Evolutionary conservation across 2,113 vertebrate species (phyloP), one percentile per base, ranked within the genome.

Genomic region (Nycticebus coucang): DNA sequence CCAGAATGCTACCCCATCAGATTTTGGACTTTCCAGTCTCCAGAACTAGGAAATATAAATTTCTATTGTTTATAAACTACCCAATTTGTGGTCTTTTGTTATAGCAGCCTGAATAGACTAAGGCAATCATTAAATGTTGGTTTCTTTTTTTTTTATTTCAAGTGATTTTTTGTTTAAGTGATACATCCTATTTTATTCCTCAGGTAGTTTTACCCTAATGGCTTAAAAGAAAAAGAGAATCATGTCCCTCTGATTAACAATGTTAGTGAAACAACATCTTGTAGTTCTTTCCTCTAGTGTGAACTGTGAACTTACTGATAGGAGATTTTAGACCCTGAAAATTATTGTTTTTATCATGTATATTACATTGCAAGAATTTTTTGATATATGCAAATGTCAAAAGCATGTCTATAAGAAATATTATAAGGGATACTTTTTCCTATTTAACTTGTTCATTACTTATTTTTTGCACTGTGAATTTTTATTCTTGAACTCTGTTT

Each of bases 291-390:
- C 17, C 28, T 88, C 18, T 19, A 74, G 2, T 77, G 53, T 81
- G 69, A 81, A 87, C 80, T 74, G 66, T 90, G 72, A 86, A 86
- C 85, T 86, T 83, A 57, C 37, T 81, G 22, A 45, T 96, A 89
- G 64, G 75, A 82, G 24, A 83, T 74, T 82, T 93, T 89, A 89
- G 37, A 45, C 17, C 37, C 37, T 90, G 37, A 57, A 12, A 53
- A 81, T 85, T 85, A 74, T 59, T 84, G 9, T 60, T 64, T 77
- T 85, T 80, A 62, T 59, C 79, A 57, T 60, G 2, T 72, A 45
- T 64, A 59, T 89, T 84, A 89, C 33, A 41, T 50, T 80, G 35
- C 10, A 94, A 79, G 57, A 83, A 64, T 64, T 82, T 41, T 85
- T 68, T 89, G 45, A 53, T 30, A 91, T 64, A 88, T 94, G 88